Conservation (phyloP, 2,113 vertebrate genomes). For the Caracal caracal region DNA sequence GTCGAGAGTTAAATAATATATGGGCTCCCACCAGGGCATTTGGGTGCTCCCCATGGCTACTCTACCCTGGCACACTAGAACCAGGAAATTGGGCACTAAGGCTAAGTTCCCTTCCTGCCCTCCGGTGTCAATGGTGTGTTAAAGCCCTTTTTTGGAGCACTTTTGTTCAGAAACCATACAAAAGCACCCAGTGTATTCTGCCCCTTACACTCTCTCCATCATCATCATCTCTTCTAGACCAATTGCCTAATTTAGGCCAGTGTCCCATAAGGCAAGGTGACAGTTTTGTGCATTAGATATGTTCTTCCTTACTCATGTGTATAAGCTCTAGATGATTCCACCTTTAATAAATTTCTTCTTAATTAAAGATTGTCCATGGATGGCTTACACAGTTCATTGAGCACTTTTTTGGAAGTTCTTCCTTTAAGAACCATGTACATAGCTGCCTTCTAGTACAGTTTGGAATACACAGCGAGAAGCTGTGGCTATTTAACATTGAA, state of each 20-base stretch:
- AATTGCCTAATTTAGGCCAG: background rate
- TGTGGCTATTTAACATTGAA: no score
- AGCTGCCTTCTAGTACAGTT: background rate
- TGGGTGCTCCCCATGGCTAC: no score
- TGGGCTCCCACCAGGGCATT: fast-evolving
- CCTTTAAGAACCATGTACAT: background rate
- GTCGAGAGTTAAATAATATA: background rate
- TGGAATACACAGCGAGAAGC: background rate
- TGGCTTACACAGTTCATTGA: background rate
- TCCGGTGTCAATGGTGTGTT: fast-evolving
- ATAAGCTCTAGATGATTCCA: background rate
- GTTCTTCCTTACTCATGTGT: background rate
- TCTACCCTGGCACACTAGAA: no score
- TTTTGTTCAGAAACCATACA: background rate
- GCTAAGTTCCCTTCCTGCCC: no score
- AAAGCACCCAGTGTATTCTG: background rate
- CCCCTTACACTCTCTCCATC: background rate
- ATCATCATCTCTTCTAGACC: background rate
- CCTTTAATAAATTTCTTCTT: background rate
- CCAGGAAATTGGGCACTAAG: background rate
- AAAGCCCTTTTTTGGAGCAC: background rate
- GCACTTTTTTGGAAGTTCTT: background rate
- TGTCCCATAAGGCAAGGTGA: background rate
- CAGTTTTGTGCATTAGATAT: background rate
- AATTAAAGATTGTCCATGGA: background rate